A percentile compares a stretch with the other conserved stretches of the same genome.
Conservation (phyloP, 1,140 invertebrate genomes). For the Ceratina japonica region DNA sequence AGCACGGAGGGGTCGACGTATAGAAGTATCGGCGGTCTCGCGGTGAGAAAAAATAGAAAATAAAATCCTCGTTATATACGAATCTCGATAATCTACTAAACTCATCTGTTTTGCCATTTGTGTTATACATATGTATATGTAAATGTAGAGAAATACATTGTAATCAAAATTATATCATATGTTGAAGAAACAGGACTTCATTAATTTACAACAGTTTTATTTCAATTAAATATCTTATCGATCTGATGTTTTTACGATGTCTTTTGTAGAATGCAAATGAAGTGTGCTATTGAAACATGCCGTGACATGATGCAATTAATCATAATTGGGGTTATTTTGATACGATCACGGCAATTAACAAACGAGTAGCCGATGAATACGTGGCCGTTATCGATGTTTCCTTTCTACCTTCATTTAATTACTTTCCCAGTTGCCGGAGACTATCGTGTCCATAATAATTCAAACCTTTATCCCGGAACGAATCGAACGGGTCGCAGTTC, state of each 20-base stretch:
- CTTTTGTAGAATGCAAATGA: too few relatives aligned
- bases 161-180: too few relatives aligned
- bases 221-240: too few relatives aligned
- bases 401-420: slow-evolving; percentile 25
- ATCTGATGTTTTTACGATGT: too few relatives aligned
- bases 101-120: not conserved
- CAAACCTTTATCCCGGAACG: slow-evolving; percentile 9
- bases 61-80: not conserved
- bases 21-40: not conserved
- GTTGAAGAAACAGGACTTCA: too few relatives aligned
- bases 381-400: slow-evolving; percentile 1
- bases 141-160: too few relatives aligned
- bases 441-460: slow-evolving; percentile 31
- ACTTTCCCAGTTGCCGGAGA: not conserved
- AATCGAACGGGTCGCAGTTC: slow-evolving; percentile 30
- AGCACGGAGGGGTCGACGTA: slow-evolving; percentile 7
- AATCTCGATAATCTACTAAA: not conserved
- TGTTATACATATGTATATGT: too few relatives aligned
- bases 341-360: slow-evolving; percentile 10
- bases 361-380: slow-evolving; percentile 14
- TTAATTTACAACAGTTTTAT: too few relatives aligned
- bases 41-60: slow-evolving; percentile 11
- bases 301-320: slow-evolving; percentile 13
- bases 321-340: slow-evolving; percentile 41
- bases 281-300: too few relatives aligned